Evolutionary conservation across 2,797 vertebrate genomes (phyloP).

Genomic region (Mormyrus proboscirostris): DNA sequence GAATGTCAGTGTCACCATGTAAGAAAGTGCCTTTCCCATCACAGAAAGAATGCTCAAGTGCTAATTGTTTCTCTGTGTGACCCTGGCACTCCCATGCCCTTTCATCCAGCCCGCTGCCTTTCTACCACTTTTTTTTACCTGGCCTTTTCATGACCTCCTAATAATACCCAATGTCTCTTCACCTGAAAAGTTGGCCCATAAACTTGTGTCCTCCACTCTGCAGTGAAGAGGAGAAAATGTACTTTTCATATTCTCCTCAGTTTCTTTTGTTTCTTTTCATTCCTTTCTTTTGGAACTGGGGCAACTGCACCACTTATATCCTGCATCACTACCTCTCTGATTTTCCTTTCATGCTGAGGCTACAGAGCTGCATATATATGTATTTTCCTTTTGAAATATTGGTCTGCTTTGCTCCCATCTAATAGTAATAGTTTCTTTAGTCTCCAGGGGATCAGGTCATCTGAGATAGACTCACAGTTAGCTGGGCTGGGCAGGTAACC

Average conservation of each 20-base stretch:
- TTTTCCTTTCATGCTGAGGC: neutral
- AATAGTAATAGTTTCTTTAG: neutral
- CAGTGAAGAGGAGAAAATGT: neutral
- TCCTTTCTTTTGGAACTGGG: neutral
- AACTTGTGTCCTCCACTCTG: neutral
- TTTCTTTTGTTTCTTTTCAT: neutral
- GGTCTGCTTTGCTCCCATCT: neutral
- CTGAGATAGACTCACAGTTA: slow-evolving; percentile 41
- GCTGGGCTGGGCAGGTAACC: slow-evolving; percentile 52
- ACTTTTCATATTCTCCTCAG: neutral
- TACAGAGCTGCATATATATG: neutral
- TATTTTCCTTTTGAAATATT: neutral
- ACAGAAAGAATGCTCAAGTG: neutral
- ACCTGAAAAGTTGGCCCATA: neutral
- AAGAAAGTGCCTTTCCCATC: slow-evolving; percentile 1
- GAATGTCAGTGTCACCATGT: slow-evolving; percentile 16
- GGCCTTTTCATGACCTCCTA: neutral
- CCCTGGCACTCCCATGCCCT: slow-evolving; percentile 12
- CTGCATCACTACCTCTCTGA: neutral
- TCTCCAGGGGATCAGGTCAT: slow-evolving; percentile 45
- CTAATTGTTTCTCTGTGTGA: slow-evolving; percentile 31
- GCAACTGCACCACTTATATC: neutral
- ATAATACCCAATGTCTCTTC: neutral
- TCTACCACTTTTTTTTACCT: neutral
- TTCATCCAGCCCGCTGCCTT: neutral